phyloP scores from a whole-genome alignment of 2,113 vertebrate species.

The Tachysurus fulvidraco region DNA sequence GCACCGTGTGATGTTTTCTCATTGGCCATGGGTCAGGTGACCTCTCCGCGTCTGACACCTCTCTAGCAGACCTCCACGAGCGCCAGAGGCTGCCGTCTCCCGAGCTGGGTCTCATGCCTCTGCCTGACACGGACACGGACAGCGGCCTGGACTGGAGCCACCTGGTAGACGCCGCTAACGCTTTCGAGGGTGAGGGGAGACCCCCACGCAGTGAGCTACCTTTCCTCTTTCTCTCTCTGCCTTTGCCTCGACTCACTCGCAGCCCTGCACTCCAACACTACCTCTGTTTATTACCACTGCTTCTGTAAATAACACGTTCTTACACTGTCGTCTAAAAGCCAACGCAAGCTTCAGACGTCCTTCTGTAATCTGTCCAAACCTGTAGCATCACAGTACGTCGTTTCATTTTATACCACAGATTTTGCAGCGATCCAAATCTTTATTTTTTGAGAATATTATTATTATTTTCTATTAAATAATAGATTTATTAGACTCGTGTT shows the following conservation, averaged over 20 bases:
- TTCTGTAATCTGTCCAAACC: too few species aligned
- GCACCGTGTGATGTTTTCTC: conserved; percentile 50
- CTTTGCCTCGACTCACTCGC: neutral
- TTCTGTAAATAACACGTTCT: too few species aligned
- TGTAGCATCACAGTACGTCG: too few species aligned
- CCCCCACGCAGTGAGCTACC: conserved; percentile 57
- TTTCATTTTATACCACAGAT: too few species aligned
- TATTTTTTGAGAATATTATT: too few species aligned
- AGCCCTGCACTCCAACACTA: conserved; percentile 5
- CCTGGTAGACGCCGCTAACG: conserved; percentile 94
- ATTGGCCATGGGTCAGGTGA: conserved; percentile 77
- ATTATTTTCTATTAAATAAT: too few species aligned
- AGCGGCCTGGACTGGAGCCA: conserved; percentile 91
- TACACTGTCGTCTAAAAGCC: too few species aligned
- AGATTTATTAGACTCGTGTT: too few species aligned
- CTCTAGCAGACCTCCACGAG: conserved; percentile 94
- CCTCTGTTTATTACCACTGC: too few species aligned
- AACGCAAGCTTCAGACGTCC: too few species aligned
- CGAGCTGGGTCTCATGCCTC: conserved; percentile 91
- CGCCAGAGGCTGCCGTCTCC: conserved; percentile 85
- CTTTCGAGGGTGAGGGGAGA: conserved; percentile 85
- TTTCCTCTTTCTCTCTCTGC: neutral
- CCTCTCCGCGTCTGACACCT: conserved; percentile 96
- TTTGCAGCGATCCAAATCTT: too few species aligned
- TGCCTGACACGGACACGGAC: conserved; percentile 83